phyloP scores from a whole-genome alignment of 1,140 invertebrate species.

The Vanessa atalanta region DNA sequence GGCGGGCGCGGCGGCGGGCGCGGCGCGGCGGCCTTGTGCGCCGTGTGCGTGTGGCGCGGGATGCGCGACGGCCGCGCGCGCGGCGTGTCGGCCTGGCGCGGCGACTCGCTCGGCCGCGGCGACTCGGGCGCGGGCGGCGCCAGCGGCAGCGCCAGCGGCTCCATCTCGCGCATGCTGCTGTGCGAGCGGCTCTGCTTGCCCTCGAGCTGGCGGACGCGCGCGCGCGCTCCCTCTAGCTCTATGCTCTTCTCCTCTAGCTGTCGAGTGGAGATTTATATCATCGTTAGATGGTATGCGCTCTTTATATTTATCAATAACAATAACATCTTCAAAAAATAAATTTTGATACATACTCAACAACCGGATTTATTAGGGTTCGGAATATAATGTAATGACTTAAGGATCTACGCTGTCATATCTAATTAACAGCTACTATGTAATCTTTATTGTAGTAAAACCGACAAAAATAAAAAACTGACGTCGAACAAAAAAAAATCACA shows the following conservation, averaged over 20 bases:
- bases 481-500: not conserved
- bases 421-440: no score
- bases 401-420: no score
- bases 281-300: no score
- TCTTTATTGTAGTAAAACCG: not conserved
- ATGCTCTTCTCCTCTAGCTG: conserved; percentile 91
- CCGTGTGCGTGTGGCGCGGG: conserved; percentile 85
- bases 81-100: conserved; percentile 65
- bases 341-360: no score
- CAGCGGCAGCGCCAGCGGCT: conserved; percentile 79
- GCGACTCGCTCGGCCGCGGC: conserved; percentile 72
- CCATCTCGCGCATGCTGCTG: conserved; percentile 78
- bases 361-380: no score
- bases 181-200: conserved; percentile 72
- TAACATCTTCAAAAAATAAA: no score
- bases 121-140: conserved; percentile 80
- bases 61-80: conserved; percentile 82
- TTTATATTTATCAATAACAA: no score
- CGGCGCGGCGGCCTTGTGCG: conserved; percentile 57
- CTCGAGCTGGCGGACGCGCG: conserved; percentile 87
- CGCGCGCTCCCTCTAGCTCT: conserved; percentile 89
- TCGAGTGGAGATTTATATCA: not conserved
- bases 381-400: no score
- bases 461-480: not conserved
- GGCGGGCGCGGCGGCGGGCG: conserved; percentile 61